phyloP scores from a whole-genome alignment of 2,888 invertebrate genomes.

The Andricus curvator region DNA sequence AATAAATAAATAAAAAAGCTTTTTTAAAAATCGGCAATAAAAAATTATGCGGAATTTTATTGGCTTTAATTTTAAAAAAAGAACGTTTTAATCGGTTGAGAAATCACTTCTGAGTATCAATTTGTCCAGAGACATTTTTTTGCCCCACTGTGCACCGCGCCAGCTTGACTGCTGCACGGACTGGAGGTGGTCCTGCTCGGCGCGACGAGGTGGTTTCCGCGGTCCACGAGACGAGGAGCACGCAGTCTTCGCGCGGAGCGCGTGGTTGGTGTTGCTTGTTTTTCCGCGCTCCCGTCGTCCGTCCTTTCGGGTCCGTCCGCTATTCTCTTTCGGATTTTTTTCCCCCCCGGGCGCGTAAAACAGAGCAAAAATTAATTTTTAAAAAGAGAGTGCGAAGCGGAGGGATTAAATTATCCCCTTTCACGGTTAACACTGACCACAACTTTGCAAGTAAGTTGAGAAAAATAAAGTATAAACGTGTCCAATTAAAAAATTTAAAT shows the following conservation, averaged over 20 bases:
- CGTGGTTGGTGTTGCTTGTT: slow-evolving; percentile 24
- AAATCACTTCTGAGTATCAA: no score
- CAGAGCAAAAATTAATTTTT: neutral
- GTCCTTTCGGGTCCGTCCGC: slow-evolving; percentile 33
- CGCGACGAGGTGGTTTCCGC: slow-evolving; percentile 18
- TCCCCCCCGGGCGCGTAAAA: neutral
- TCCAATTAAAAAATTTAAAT: no score
- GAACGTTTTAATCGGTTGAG: no score
- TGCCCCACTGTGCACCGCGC: no score
- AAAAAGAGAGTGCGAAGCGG: neutral
- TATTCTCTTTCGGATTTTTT: neutral
- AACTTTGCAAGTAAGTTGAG: slow-evolving; percentile 5
- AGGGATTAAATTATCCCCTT: neutral
- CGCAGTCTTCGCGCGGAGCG: slow-evolving; percentile 31
- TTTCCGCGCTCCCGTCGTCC: slow-evolving; percentile 5
- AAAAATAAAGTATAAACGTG: neutral
- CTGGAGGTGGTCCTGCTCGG: slow-evolving; percentile 1
- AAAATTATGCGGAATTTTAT: no score
- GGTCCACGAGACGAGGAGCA: slow-evolving; percentile 24
- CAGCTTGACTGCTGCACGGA: no score
- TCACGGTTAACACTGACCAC: neutral
- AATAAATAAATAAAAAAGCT: no score
- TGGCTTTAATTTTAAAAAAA: no score
- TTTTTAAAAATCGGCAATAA: no score
- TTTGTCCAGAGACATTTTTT: no score